Base-by-base conservation (phyloP, 2,113 vertebrate genomes). In the Patagioenas fasciata region DNA sequence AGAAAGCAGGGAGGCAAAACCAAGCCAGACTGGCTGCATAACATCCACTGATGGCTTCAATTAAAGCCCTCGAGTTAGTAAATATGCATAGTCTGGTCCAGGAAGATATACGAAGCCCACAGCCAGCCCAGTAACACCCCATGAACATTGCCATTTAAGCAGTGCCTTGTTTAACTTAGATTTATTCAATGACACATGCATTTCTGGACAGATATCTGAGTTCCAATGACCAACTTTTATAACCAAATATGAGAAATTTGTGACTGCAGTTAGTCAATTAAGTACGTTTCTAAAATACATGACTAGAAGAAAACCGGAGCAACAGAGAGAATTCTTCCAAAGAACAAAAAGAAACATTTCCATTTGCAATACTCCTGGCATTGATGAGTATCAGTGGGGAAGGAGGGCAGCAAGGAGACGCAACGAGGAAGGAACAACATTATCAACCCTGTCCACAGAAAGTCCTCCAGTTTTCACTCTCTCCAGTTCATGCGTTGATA, bases 141-240 rank as follows among this genome's bases (percentile, higher is more conserved):
- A 67, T 9, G 65, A 44, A 92, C 82, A 36, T 51, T 74, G 80
- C 84, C 79, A 44, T 53, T 82, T 60, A 75, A 86, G 86, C 90
- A 64, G 72, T 85, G 95, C 93, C 48, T 89, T 17, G 93, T 96
- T 96, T 96, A 96, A 97, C 96, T 97, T 78, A 95, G 97, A 95
- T 98, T 98, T 98, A 98, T 98, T 98, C 93, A 96, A 97, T 92
- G 96, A 97, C 96, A 98, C 97, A 97, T 98, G 98, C 98, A 98
- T 87, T 97, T 98, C 96, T 96, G 77, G 95, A 98, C 96, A 98
- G 91, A 95, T 78, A 96, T 23, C 75, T 8, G 92, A 95, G 94
- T 95, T 97, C 96, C 92, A 78, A 57, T 38, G 96, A 97, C 92
- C 95, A 95, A 62, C 8, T 95, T 94, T 85, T 93, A 96, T 96